These are phyloP conservation scores for Agapostemon virescens DNA, from an alignment of 2,888 invertebrate genomes.

Conservation along the genomic window DNA sequence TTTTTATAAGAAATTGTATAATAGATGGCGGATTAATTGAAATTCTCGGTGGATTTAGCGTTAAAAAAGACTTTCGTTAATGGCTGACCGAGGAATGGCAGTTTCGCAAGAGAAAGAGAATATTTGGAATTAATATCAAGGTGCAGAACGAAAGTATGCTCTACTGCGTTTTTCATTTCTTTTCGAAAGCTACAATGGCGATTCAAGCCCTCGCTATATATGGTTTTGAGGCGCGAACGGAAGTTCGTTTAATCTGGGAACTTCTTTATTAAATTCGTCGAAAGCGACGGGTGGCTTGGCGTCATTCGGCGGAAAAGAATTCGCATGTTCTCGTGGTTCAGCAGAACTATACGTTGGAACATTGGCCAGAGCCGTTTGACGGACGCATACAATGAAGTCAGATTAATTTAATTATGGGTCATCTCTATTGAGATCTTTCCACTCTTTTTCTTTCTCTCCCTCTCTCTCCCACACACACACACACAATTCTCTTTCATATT, in stretches of 20 bases:
- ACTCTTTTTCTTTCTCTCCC: neutral
- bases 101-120: too few species aligned
- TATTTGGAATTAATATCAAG: neutral
- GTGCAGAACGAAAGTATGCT: neutral
- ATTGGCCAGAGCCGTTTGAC: constrained; percentile 17
- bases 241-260: constrained; percentile 9
- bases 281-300: constrained; percentile 17
- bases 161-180: neutral
- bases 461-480: too few species aligned
- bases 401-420: constrained; percentile 59
- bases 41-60: too few species aligned
- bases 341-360: constrained; percentile 29
- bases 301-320: constrained; percentile 47
- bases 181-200: constrained; percentile 6
- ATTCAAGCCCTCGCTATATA: neutral
- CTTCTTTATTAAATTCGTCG: constrained; percentile 36
- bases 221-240: neutral
- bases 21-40: too few species aligned
- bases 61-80: too few species aligned
- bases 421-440: constrained; percentile 36
- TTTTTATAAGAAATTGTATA: too few species aligned
- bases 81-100: too few species aligned
- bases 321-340: constrained; percentile 7
- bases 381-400: constrained; percentile 37
- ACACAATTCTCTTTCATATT: constrained; percentile 17